Percentiles rank a stretch among this genome's conserved stretches.
phyloP scores from a whole-genome alignment of 2,797 vertebrate genomes.

The Tragelaphus oryx region DNA sequence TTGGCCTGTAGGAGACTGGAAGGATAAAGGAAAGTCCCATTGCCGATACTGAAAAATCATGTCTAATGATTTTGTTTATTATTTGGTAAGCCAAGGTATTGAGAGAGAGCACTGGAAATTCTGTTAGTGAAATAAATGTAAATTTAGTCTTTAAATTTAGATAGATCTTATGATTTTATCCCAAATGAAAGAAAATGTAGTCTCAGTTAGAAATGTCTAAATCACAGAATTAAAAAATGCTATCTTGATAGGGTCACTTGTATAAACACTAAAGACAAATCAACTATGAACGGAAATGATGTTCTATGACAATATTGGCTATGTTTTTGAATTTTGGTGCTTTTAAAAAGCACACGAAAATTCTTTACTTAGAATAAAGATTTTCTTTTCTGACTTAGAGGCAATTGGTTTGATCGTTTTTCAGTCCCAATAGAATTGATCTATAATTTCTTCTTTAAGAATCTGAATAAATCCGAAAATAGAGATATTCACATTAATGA shows the following conservation, averaged over 20 bases:
- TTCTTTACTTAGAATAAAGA: slow-evolving; percentile 6
- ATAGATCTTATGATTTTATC: neutral
- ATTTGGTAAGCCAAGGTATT: neutral
- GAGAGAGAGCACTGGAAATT: neutral
- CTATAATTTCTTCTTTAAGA: slow-evolving; percentile 39
- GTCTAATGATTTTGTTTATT: neutral
- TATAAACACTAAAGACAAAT: neutral
- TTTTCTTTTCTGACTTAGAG: slow-evolving; percentile 2
- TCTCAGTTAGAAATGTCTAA: neutral
- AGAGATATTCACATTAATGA: neutral
- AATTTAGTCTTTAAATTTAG: neutral
- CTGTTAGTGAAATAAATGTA: neutral
- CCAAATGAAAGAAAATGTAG: neutral
- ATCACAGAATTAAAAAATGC: neutral
- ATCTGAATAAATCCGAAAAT: slow-evolving; percentile 27
- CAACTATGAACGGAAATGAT: neutral
- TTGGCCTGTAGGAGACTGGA: neutral
- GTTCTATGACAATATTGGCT: neutral
- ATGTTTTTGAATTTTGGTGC: neutral
- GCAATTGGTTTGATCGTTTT: slow-evolving; percentile 13
- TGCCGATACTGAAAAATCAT: neutral
- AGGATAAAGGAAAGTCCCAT: neutral
- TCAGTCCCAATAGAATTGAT: neutral
- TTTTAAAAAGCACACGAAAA: slow-evolving; percentile 3
- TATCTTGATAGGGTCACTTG: neutral